These are phyloP conservation scores for Palloptera scutellata DNA, from an alignment of 2,888 invertebrate species.

Conservation along the genomic window DNA sequence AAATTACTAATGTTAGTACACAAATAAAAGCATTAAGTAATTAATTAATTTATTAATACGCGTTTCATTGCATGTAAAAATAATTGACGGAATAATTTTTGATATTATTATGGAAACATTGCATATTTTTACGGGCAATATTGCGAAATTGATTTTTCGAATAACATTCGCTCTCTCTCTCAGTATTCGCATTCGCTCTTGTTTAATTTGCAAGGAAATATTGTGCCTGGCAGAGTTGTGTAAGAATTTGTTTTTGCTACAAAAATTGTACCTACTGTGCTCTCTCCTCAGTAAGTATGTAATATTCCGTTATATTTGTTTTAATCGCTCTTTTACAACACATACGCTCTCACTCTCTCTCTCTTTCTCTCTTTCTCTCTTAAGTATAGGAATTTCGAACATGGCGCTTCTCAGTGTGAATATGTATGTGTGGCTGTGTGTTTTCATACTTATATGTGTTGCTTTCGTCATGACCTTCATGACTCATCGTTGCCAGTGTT, in stretches of 20 bases:
- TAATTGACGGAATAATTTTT: slow-evolving; percentile 16
- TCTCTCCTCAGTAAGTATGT: slow-evolving; percentile 17
- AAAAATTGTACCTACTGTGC: slow-evolving; percentile 24
- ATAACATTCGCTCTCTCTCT: slow-evolving; percentile 23
- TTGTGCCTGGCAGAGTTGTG: neutral
- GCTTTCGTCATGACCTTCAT: slow-evolving; percentile 65
- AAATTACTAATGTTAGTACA: slow-evolving; percentile 11
- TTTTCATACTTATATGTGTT: slow-evolving; percentile 36
- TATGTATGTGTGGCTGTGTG: slow-evolving; percentile 23
- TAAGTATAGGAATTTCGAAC: slow-evolving; percentile 37
- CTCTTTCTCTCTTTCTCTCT: slow-evolving; percentile 27
- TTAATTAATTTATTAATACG: slow-evolving; percentile 1
- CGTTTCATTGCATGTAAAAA: neutral
- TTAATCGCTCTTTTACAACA: neutral
- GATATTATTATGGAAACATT: slow-evolving; percentile 33
- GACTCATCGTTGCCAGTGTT: slow-evolving; percentile 60
- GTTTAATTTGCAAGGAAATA: slow-evolving; percentile 5
- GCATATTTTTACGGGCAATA: slow-evolving; percentile 34
- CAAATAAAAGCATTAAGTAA: neutral
- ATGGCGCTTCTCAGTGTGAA: slow-evolving; percentile 24
- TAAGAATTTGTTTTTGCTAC: slow-evolving; percentile 31
- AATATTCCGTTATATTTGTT: slow-evolving; percentile 12
- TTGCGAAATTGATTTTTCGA: slow-evolving; percentile 61
- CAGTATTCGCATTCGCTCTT: neutral
- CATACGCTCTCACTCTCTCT: slow-evolving; percentile 29